Conservation (phyloP, 2,888 invertebrate species). For the Xestobium rufovillosum region DNA sequence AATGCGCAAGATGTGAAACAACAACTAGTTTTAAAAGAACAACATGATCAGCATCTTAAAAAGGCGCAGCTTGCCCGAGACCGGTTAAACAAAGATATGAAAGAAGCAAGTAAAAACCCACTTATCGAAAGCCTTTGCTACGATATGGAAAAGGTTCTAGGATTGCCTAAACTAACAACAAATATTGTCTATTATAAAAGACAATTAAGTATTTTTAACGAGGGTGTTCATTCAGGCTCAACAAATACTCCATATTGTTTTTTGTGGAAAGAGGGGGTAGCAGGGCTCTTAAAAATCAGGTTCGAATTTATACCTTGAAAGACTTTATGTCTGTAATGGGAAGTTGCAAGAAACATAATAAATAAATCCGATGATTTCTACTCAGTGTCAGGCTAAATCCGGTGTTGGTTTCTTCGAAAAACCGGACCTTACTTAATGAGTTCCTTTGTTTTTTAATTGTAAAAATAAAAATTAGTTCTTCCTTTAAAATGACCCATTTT, state of each 20-base stretch:
- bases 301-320: conserved; percentile 15
- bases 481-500: conserved; percentile 2
- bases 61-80: conserved; percentile 11
- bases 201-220: conserved; percentile 8
- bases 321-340: conserved; percentile 21
- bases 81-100: no score
- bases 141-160: conserved; percentile 10
- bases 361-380: conserved; percentile 14
- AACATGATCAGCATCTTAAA: conserved; percentile 13
- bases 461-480: neutral
- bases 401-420: no score
- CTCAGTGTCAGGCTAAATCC: no score
- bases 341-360: conserved; percentile 15
- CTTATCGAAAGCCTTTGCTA: conserved; percentile 36
- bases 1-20: conserved; percentile 9
- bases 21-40: conserved; percentile 14
- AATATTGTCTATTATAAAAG: conserved; percentile 9
- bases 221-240: conserved; percentile 10
- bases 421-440: neutral
- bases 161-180: no score
- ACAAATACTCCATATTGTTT: conserved; percentile 10
- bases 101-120: no score
- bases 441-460: conserved; percentile 1
- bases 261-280: conserved; percentile 6
- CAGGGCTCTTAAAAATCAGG: conserved; percentile 19